These are phyloP conservation scores for Sylvia atricapilla DNA, from an alignment of 2,113 vertebrate genomes.

Conservation along the genomic window DNA sequence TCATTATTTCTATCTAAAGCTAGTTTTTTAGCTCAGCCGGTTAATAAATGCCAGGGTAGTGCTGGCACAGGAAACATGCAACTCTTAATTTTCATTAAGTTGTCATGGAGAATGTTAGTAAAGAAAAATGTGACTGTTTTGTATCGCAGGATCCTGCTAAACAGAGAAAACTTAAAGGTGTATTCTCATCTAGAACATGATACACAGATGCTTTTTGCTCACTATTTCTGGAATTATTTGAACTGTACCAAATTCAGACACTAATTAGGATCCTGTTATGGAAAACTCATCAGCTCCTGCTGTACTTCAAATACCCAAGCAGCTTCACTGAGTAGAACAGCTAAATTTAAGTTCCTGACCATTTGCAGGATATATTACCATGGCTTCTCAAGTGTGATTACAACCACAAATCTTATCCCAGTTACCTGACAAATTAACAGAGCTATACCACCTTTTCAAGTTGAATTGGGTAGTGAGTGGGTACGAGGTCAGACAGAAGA, in stretches of 20 bases:
- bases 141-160: neutral
- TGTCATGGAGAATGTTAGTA: neutral
- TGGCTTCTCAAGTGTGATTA: neutral
- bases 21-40: slow-evolving; percentile 35
- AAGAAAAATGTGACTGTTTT: neutral
- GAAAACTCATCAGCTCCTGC: neutral
- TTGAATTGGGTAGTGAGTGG: neutral
- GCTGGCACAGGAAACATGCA: neutral
- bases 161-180: neutral
- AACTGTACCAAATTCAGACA: neutral
- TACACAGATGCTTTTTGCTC: neutral
- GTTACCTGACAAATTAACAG: neutral
- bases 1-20: slow-evolving; percentile 54
- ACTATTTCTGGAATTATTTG: neutral
- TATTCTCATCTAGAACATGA: neutral
- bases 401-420: neutral
- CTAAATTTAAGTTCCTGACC: neutral
- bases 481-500: neutral
- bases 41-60: slow-evolving; percentile 51
- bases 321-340: neutral
- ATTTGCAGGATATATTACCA: neutral
- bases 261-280: neutral
- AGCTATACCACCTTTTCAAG: neutral
- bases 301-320: neutral
- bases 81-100: slow-evolving; percentile 37